Percentiles rank a stretch among this genome's conserved stretches.
Conservation (phyloP, 2,888 invertebrate genomes). For the Disparrhopalites patrizii region DNA sequence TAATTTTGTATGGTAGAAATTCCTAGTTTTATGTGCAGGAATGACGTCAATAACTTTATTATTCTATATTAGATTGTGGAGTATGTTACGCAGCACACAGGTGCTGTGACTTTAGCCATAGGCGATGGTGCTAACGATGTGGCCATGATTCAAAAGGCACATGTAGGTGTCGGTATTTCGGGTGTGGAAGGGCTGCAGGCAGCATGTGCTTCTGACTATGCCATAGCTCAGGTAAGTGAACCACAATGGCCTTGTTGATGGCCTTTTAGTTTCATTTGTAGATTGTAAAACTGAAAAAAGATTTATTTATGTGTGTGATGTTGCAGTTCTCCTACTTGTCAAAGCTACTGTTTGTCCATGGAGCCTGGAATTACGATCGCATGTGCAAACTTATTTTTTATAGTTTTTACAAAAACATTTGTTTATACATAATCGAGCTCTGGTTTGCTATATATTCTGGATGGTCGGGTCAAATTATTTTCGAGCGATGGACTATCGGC, state of each 20-base stretch:
- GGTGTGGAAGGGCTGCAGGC: conserved; percentile 99
- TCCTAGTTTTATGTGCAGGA: too few species aligned
- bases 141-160: conserved; percentile 96
- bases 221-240: conserved; percentile 74
- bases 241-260: neutral
- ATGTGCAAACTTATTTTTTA: conserved; percentile 97
- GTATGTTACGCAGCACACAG: conserved; percentile 72
- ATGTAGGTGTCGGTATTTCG: conserved; percentile 95
- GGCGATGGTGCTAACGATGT: conserved; percentile 98
- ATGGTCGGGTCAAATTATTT: conserved; percentile 98
- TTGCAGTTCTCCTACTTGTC: conserved; percentile 85
- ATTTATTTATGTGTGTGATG: too few species aligned
- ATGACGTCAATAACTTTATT: too few species aligned
- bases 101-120: conserved; percentile 84
- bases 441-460: conserved; percentile 98
- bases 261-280: too few species aligned
- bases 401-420: conserved; percentile 99
- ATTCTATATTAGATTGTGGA: conserved; percentile 65
- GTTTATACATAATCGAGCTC: conserved; percentile 96
- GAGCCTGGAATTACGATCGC: conserved; percentile 97
- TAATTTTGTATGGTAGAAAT: too few species aligned
- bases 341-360: conserved; percentile 90
- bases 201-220: conserved; percentile 97
- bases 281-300: too few species aligned
- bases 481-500: conserved; percentile 97